phyloP scores from a whole-genome alignment of 2,113 vertebrate species.

The Dasyornis broadbenti region DNA sequence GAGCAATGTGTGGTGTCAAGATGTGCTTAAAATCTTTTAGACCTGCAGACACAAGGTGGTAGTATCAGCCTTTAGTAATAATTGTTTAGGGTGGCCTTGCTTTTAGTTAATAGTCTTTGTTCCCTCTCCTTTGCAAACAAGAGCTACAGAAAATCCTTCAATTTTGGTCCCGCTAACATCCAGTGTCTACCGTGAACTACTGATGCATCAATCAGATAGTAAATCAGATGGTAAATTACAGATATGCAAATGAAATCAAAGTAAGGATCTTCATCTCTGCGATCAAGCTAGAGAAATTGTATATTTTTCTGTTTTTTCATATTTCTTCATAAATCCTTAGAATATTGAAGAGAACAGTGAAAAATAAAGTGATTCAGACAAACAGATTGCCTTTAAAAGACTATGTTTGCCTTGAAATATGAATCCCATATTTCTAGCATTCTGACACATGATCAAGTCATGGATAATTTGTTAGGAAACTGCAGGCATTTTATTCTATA shows the following conservation, averaged over 20 bases:
- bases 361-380: neutral
- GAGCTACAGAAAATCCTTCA: neutral
- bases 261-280: neutral
- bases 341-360: neutral
- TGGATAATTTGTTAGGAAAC: neutral
- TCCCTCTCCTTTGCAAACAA: neutral
- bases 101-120: neutral
- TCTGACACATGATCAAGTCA: neutral
- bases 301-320: neutral
- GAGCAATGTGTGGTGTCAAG: neutral
- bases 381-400: neutral
- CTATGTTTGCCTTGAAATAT: neutral
- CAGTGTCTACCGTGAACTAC: neutral
- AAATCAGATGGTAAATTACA: neutral
- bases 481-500: neutral
- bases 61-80: conserved; percentile 28
- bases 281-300: neutral
- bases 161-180: neutral
- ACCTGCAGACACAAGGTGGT: conserved; percentile 56
- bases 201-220: neutral
- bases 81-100: neutral
- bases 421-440: neutral
- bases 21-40: neutral
- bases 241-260: neutral
- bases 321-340: neutral